Percentiles rank a stretch among this genome's conserved stretches.
These are phyloP conservation scores for Amorpha juglandis DNA, from an alignment of 2,888 invertebrate genomes.

Conservation along the genomic window DNA sequence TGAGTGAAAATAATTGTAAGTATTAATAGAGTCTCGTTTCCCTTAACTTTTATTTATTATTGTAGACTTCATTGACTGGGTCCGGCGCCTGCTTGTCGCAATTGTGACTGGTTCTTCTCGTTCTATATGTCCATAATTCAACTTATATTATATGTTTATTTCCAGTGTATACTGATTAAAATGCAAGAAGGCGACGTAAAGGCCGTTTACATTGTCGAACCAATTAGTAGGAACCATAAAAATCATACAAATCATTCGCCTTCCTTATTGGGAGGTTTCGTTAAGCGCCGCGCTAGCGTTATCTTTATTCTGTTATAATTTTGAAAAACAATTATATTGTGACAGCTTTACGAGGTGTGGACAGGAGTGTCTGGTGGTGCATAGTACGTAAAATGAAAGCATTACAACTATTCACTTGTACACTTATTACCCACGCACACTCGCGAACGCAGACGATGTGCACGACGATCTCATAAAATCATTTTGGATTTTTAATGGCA, in stretches of 20 bases:
- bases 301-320: conserved; percentile 65
- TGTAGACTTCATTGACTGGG: conserved; percentile 75
- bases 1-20: conserved; percentile 38
- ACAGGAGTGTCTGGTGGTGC: conserved; percentile 43
- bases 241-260: conserved; percentile 71
- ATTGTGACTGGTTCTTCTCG: conserved; percentile 81
- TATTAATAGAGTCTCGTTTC: conserved; percentile 68
- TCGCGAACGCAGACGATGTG: conserved; percentile 29
- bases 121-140: conserved; percentile 74
- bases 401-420: conserved; percentile 7
- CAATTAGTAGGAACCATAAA: conserved; percentile 78
- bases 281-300: conserved; percentile 51
- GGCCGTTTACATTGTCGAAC: conserved; percentile 76
- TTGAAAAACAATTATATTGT: conserved; percentile 56
- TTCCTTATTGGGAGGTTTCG: conserved; percentile 69
- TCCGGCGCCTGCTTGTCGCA: conserved; percentile 77
- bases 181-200: conserved; percentile 71
- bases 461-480: conserved; percentile 39
- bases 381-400: not conserved
- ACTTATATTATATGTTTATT: conserved; percentile 70
- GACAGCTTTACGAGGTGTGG: conserved; percentile 74
- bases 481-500: conserved; percentile 54
- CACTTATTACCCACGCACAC: conserved; percentile 34
- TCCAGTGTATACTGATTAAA: conserved; percentile 75
- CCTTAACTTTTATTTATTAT: conserved; percentile 75